Percentiles rank a stretch among this genome's conserved stretches.
Evolutionary conservation across 23 tunicate genomes (phyloP).

Genomic region (Phallusia fumigata): DNA sequence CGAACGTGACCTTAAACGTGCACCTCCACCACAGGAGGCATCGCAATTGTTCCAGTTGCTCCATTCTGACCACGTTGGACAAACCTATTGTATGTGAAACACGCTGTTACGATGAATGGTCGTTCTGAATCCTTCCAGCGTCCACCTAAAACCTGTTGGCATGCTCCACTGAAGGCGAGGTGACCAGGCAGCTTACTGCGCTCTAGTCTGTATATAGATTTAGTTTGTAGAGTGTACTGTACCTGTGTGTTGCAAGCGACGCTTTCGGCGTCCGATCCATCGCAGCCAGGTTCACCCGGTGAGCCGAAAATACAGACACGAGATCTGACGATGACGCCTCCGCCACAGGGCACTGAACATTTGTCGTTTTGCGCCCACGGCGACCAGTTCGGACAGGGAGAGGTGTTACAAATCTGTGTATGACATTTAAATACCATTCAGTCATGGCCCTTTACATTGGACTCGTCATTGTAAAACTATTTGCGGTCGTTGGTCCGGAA

Average conservation of each 20-base stretch:
- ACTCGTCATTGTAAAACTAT: too few relatives aligned
- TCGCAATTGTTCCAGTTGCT: slow-evolving; percentile 29
- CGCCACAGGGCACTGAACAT: slow-evolving; percentile 70
- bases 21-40: slow-evolving; percentile 62
- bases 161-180: neutral
- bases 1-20: slow-evolving; percentile 19
- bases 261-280: slow-evolving; percentile 30
- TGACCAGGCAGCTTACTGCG: neutral
- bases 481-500: too few relatives aligned
- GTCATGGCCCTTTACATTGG: too few relatives aligned
- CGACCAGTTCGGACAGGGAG: slow-evolving; percentile 56
- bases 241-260: slow-evolving; percentile 73
- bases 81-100: slow-evolving; percentile 12
- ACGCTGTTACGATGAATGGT: neutral
- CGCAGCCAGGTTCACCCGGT: slow-evolving; percentile 64
- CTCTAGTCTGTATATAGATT: neutral
- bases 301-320: slow-evolving; percentile 60
- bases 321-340: slow-evolving; percentile 50
- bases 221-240: neutral
- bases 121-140: neutral
- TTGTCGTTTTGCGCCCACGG: slow-evolving; percentile 46
- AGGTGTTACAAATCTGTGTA: slow-evolving; percentile 34
- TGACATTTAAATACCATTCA: neutral
- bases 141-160: neutral
- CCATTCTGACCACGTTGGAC: slow-evolving; percentile 57